phyloP scores from a whole-genome alignment of 2,113 vertebrate genomes.

The human (Homo sapiens) region GRCh38 chr13:23499501-23500000 shows the following conservation, averaged over 20 bases:
- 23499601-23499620: neutral
- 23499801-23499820: neutral
- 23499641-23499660: neutral
- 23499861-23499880: neutral
- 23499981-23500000: neutral
- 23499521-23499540: neutral
- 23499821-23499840: neutral
- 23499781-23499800: neutral
- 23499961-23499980: neutral
- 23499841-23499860: neutral
- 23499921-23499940: neutral
- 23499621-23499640: neutral
- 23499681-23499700: neutral
- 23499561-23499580: neutral
- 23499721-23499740: neutral
- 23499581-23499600: neutral
- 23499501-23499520: neutral
- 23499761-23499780: neutral
- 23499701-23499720: neutral
- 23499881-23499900: neutral
- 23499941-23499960: neutral
- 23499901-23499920: neutral
- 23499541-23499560: neutral
- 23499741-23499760: neutral
- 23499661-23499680: neutral